A percentile compares a stretch with the other conserved stretches of the same genome.
Conservation (phyloP, 2,113 vertebrate species). For the Rhagologus leucostigma region DNA sequence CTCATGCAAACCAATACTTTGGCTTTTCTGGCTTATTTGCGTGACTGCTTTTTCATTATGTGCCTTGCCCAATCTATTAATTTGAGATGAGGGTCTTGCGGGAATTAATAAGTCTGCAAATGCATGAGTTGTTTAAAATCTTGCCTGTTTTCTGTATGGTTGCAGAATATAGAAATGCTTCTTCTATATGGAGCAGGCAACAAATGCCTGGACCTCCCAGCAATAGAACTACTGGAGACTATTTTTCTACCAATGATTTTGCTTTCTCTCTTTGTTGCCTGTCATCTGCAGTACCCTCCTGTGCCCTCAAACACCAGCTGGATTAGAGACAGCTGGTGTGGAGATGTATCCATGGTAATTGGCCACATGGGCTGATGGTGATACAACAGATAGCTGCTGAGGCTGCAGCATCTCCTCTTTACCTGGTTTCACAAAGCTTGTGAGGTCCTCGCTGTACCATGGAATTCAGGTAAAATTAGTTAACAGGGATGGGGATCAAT, state of each 20-base stretch:
- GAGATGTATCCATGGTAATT: background rate
- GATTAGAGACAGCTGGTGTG: background rate
- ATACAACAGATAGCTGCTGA: background rate
- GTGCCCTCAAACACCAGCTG: background rate
- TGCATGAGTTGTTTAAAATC: background rate
- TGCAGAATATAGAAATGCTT: background rate
- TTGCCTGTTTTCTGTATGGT: background rate
- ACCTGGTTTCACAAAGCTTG: background rate
- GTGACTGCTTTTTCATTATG: background rate
- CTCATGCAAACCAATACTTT: background rate
- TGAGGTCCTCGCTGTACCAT: fast-evolving
- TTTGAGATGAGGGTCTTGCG: background rate
- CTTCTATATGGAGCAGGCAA: background rate
- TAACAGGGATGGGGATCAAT: background rate
- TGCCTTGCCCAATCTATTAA: background rate
- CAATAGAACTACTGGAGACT: background rate
- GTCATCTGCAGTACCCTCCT: background rate
- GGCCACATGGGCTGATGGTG: background rate
- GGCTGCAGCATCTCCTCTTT: background rate
- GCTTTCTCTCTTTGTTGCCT: background rate
- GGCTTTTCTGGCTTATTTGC: background rate
- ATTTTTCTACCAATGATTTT: background rate
- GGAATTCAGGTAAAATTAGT: background rate
- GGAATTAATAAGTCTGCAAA: background rate
- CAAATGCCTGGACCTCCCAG: background rate